Percentiles rank a stretch among this genome's conserved stretches.
These are phyloP conservation scores for Zosterops hypoxanthus DNA, from an alignment of 2,113 vertebrate species.

Conservation along the genomic window DNA sequence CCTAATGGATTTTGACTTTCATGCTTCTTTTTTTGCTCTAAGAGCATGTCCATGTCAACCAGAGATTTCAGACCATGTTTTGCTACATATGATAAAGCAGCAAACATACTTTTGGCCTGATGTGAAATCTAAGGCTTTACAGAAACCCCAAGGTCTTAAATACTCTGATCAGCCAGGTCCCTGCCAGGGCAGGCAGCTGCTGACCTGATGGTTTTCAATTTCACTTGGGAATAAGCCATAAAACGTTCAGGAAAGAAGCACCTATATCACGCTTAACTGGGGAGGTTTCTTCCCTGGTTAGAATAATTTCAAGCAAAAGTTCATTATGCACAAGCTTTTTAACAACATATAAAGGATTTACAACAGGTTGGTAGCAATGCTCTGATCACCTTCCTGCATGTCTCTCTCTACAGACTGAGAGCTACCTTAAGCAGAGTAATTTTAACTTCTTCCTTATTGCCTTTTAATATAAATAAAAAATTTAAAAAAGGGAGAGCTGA, in stretches of 20 bases:
- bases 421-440: not conserved
- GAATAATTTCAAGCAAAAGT: not conserved
- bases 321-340: not conserved
- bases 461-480: not conserved
- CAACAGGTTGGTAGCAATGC: not conserved
- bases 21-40: not conserved
- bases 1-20: not conserved
- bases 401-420: not conserved
- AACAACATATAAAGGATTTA: not conserved
- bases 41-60: not conserved
- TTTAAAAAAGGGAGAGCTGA: too few species aligned
- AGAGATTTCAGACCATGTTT: not conserved
- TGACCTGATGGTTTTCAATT: not conserved
- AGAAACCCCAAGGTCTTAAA: not conserved
- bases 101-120: not conserved
- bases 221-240: not conserved
- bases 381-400: not conserved
- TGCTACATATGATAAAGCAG: not conserved
- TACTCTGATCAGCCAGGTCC: not conserved
- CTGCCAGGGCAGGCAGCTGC: not conserved
- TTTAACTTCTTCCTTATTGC: not conserved
- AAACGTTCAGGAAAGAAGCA: not conserved
- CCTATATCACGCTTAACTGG: not conserved
- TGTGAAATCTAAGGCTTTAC: not conserved
- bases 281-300: not conserved